These are phyloP conservation scores for Lophius piscatorius DNA, from an alignment of 2,113 vertebrate genomes.

Conservation along the genomic window DNA sequence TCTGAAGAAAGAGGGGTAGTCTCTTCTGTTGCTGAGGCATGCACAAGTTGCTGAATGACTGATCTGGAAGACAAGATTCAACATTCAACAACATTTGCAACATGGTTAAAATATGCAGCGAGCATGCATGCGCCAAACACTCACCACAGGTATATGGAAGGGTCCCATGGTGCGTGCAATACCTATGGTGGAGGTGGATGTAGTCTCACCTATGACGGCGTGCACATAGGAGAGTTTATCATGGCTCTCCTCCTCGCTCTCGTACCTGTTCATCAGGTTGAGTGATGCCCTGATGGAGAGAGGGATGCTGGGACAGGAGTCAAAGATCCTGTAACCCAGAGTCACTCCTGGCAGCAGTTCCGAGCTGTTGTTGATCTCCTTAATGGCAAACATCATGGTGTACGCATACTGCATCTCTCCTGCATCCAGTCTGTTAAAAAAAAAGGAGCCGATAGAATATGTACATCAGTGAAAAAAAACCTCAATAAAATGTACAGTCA, in stretches of 20 bases:
- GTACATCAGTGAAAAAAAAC: neutral
- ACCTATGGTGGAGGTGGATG: slow-evolving; percentile 80
- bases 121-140: slow-evolving; percentile 31
- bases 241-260: slow-evolving; percentile 50
- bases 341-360: slow-evolving; percentile 72
- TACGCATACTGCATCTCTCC: slow-evolving; percentile 78
- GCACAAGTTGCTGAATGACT: slow-evolving; percentile 83
- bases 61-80: slow-evolving; percentile 73
- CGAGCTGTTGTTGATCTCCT: slow-evolving; percentile 81
- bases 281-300: slow-evolving; percentile 77
- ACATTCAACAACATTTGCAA: too few species aligned
- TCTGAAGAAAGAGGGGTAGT: slow-evolving; percentile 81
- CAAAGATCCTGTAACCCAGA: slow-evolving; percentile 81
- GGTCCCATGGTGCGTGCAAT: slow-evolving; percentile 78
- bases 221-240: slow-evolving; percentile 62
- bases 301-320: slow-evolving; percentile 79
- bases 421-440: slow-evolving; percentile 69
- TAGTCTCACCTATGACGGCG: slow-evolving; percentile 80
- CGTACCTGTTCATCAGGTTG: slow-evolving; percentile 74
- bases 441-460: neutral
- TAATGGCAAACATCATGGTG: slow-evolving; percentile 82
- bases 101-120: too few species aligned
- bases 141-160: slow-evolving; percentile 81
- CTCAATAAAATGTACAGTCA: neutral
- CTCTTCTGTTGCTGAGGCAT: slow-evolving; percentile 80